Conservation (phyloP, 2,888 invertebrate species). For the Meloe dianella region DNA sequence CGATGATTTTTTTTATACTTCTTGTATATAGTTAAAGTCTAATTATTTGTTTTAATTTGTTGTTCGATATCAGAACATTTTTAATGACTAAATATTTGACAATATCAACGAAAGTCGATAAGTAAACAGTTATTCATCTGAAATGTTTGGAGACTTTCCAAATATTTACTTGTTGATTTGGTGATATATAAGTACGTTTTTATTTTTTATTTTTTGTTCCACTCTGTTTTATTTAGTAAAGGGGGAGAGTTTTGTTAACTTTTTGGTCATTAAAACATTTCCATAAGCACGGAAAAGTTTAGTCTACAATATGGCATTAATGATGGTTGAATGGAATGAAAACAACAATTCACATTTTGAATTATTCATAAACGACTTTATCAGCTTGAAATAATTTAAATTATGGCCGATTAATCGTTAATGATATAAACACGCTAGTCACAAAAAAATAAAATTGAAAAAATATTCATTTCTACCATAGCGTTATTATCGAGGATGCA, state of each 20-base stretch:
- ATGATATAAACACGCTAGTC: not conserved
- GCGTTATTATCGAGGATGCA: not conserved
- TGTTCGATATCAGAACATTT: not conserved
- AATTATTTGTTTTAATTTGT: not conserved
- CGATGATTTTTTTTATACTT: too few relatives aligned
- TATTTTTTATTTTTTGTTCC: too few relatives aligned
- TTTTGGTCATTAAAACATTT: constrained; percentile 30
- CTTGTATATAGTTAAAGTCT: not conserved
- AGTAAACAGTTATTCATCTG: not conserved
- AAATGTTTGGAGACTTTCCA: constrained; percentile 22
- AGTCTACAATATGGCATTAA: not conserved
- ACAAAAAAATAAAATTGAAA: not conserved
- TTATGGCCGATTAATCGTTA: constrained; percentile 35
- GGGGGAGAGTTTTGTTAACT: constrained; percentile 21
- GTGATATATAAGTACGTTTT: constrained; percentile 13
- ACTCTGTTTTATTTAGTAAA: not conserved
- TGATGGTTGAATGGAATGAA: constrained; percentile 24
- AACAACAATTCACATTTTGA: constrained; percentile 16
- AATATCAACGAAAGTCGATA: not conserved
- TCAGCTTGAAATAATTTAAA: constrained; percentile 32
- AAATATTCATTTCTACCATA: too few relatives aligned
- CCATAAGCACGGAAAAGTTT: constrained; percentile 29
- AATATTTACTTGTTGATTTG: constrained; percentile 33
- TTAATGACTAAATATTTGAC: not conserved
- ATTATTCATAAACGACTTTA: constrained; percentile 32